These are phyloP conservation scores for Idaea dimidiata DNA, from an alignment of 2,888 invertebrate genomes.

Conservation along the genomic window DNA sequence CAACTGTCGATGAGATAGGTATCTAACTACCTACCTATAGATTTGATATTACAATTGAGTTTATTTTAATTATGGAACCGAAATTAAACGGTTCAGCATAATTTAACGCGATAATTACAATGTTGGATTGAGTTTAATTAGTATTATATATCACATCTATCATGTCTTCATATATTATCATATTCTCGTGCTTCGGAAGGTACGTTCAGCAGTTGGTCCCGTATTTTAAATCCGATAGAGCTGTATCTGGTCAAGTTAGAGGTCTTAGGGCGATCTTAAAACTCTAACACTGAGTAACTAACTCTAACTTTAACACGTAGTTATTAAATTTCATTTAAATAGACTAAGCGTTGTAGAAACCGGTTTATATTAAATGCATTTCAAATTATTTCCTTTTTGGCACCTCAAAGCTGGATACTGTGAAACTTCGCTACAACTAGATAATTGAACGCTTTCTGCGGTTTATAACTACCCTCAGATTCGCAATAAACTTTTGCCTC, in stretches of 20 bases:
- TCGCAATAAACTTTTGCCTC: conserved; percentile 50
- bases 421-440: conserved; percentile 32
- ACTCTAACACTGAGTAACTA: no score
- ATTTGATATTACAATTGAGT: not conserved
- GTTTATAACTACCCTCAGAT: conserved; percentile 47
- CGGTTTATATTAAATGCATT: conserved; percentile 39
- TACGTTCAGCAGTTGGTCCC: no score
- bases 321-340: not conserved
- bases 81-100: conserved; percentile 15
- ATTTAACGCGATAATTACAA: conserved; percentile 4
- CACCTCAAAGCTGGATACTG: conserved; percentile 35
- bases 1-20: not conserved
- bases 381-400: conserved; percentile 45
- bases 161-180: no score
- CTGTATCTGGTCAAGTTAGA: no score
- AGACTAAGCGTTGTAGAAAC: conserved; percentile 17
- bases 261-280: no score
- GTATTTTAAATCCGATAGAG: no score
- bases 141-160: no score
- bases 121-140: not conserved
- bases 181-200: no score
- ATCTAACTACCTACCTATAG: not conserved
- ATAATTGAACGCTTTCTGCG: conserved; percentile 40
- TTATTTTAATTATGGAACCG: conserved; percentile 7
- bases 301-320: no score